Evolutionary conservation across 2,113 vertebrate genomes (phyloP).

Genomic region (Bothrops jararaca): DNA sequence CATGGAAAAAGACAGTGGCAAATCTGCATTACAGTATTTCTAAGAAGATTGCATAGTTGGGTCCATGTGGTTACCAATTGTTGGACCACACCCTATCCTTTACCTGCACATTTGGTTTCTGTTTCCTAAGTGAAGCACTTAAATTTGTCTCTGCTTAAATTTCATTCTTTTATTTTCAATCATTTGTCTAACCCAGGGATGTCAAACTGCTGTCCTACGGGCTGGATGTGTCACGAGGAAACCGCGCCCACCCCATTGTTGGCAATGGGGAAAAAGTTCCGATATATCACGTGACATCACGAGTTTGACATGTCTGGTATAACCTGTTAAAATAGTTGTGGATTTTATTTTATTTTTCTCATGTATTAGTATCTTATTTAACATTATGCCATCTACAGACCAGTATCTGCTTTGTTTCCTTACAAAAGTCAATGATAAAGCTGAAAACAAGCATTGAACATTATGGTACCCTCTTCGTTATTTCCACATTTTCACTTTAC

Average conservation of each 20-base stretch:
- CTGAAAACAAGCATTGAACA: too few species aligned
- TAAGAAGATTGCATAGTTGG: background rate
- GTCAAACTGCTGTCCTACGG: too few species aligned
- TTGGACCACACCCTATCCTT: background rate
- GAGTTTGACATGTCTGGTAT: too few species aligned
- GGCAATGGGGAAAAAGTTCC: too few species aligned
- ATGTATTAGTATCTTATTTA: background rate
- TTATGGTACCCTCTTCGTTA: too few species aligned
- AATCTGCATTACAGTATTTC: background rate
- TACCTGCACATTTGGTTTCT: background rate
- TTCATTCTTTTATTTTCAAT: background rate
- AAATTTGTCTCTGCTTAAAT: background rate
- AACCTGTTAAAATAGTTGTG: background rate
- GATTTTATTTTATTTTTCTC: background rate
- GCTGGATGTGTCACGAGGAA: too few species aligned
- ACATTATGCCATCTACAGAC: too few species aligned
- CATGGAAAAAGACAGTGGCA: background rate
- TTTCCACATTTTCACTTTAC: background rate
- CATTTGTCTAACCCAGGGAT: background rate
- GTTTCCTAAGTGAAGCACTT: background rate
- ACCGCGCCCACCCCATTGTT: too few species aligned
- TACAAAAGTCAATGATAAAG: too few species aligned
- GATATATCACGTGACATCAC: too few species aligned
- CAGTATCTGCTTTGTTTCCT: too few species aligned
- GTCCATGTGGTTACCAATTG: background rate